Evolutionary conservation across 2,113 vertebrate species (phyloP).

Genomic region (Peromyscus polionotus): DNA sequence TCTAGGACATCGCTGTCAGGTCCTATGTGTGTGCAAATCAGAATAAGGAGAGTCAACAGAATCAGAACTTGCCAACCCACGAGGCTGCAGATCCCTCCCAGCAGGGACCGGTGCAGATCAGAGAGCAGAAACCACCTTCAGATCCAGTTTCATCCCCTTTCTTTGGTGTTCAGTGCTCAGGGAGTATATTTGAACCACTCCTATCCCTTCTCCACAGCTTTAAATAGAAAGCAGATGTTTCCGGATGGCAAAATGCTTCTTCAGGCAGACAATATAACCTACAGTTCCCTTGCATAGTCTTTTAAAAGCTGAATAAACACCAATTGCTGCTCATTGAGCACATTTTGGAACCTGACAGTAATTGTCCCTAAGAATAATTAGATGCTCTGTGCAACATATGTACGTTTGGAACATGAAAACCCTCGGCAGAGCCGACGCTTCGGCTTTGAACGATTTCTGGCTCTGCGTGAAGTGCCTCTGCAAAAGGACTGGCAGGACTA

Average conservation of each 20-base stretch:
- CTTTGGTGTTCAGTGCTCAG: constrained; percentile 41
- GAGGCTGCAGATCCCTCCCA: constrained; percentile 29
- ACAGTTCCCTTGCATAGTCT: constrained; percentile 55
- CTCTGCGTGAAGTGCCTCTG: constrained; percentile 39
- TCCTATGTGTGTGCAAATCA: constrained; percentile 30
- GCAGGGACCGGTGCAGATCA: constrained; percentile 14
- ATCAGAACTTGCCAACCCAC: constrained; percentile 38
- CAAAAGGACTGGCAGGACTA: constrained; percentile 51
- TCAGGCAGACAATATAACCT: constrained; percentile 74
- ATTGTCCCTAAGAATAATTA: constrained; percentile 80
- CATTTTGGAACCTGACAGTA: constrained; percentile 77
- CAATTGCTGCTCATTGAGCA: constrained; percentile 77
- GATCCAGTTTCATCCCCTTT: constrained; percentile 33
- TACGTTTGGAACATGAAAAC: constrained; percentile 56
- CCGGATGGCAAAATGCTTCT: constrained; percentile 40
- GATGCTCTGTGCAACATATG: constrained; percentile 40
- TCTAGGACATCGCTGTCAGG: constrained; percentile 63
- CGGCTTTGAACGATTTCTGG: constrained; percentile 11
- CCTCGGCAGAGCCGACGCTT: not conserved
- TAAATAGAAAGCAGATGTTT: constrained; percentile 85
- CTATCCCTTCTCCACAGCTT: constrained; percentile 55
- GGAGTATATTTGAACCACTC: constrained; percentile 61
- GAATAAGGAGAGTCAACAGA: constrained; percentile 65
- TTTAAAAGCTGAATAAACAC: constrained; percentile 75
- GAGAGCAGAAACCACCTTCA: constrained; percentile 61